Evolutionary conservation across 53 echinoderm and acorn worm genomes (phyloP), one percentile per base, ranked within the genome.

Genomic region (Astropecten irregularis): DNA sequence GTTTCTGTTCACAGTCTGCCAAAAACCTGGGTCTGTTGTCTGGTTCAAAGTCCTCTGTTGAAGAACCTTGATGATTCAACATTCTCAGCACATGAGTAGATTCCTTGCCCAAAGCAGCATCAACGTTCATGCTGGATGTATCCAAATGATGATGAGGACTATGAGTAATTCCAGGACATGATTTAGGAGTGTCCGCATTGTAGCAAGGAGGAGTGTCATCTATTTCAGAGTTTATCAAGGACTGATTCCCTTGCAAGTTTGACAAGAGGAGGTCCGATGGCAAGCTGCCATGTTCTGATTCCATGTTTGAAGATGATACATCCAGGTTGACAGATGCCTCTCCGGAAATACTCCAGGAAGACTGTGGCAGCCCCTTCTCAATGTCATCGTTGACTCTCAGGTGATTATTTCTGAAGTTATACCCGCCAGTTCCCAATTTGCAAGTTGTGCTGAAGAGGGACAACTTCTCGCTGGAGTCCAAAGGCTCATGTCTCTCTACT

Each of bases 361-460:
- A 8, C 42, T 54, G 54, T 9, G 49, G 19, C 18, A 15, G 57
- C 9, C 6, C 42, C n/a, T 57, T 9, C 10, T 40, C 13, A 40
- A 19, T n/a, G 26, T 46, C 32, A 20, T 62, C 22, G 28, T 42
- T 38, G 8, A 59, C 30, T 35, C 2, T 40, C 10, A 42, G 11
- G 21, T 40, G 7, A 21, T 56, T 38, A 30, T 21, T 56, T 23
- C 16, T 13, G 49, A 32, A 9, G 19, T 34, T 62, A 27, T 27
- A 13, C 13, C 20, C 9, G 38, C 62, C 34, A 2, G 2, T 19
- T 48, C 27, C 77, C 5, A 18, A 49, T 65, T 49, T 28, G 31
- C 73, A 76, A 14, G 64, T 72, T 31, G 66, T 83, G 38, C 40
- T 84, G 84, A 84, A 83, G 38, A 83, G 73, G 26, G 72, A 36